phyloP scores from a whole-genome alignment of 2,113 vertebrate species.

The Eulemur macaco region DNA sequence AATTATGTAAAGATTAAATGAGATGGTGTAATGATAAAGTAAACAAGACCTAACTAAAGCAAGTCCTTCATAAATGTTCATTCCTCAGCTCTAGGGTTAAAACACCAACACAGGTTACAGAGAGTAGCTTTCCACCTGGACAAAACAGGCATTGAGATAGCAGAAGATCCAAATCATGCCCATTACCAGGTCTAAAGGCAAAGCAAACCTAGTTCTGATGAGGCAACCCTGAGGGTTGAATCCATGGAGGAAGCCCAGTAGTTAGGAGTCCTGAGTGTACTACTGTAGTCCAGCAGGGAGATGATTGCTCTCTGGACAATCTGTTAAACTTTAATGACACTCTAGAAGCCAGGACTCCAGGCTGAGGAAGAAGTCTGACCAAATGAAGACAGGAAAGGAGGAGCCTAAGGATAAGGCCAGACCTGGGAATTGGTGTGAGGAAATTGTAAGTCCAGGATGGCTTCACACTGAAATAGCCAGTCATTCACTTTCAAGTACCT shows the following conservation, averaged over 20 bases:
- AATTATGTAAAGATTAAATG: background rate
- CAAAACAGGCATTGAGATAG: background rate
- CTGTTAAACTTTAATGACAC: background rate
- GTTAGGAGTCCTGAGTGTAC: background rate
- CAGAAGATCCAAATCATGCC: background rate
- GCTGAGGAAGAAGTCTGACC: background rate
- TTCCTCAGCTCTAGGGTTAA: background rate
- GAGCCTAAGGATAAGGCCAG: background rate
- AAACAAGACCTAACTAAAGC: background rate
- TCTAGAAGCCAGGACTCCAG: background rate
- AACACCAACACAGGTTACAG: background rate
- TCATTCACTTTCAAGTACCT: background rate
- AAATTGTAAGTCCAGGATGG: background rate
- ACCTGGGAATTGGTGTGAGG: background rate
- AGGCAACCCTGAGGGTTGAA: background rate
- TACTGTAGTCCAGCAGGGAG: background rate
- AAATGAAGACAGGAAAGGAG: background rate
- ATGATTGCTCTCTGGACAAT: background rate
- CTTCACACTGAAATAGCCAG: background rate
- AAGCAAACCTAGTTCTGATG: background rate
- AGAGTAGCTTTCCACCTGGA: background rate
- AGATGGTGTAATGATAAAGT: background rate
- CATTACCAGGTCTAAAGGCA: background rate
- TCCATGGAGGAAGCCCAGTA: background rate
- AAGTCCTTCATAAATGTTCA: constrained; percentile 10